These are phyloP conservation scores for Drosophila parthenogenetica DNA, from an alignment of 2,888 invertebrate genomes.

Conservation along the genomic window DNA sequence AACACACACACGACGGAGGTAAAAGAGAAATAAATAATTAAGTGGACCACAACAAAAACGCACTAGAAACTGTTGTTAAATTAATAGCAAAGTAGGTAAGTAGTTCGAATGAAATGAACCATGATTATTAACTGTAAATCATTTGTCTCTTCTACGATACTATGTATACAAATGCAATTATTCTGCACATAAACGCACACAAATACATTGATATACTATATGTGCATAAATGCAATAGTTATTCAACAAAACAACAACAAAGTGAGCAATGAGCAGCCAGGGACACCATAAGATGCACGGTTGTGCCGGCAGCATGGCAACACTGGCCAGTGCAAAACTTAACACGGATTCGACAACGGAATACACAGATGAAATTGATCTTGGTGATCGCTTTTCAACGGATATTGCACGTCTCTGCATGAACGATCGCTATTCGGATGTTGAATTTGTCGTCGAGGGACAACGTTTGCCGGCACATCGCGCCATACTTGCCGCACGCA, in stretches of 20 bases:
- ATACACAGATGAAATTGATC: conserved; percentile 87
- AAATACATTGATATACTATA: not conserved
- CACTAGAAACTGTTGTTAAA: conserved; percentile 7
- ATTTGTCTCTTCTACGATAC: not conserved
- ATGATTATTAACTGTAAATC: conserved; percentile 14
- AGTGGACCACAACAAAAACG: not conserved
- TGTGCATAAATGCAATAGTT: conserved; percentile 18
- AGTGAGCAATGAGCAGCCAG: conserved; percentile 83
- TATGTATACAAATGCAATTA: conserved; percentile 6
- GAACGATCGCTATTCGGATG: conserved; percentile 95
- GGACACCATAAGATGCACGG: conserved; percentile 86
- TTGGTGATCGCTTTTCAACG: conserved; percentile 90
- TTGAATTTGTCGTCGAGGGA: conserved; percentile 94
- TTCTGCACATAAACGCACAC: conserved; percentile 1
- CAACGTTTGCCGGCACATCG: conserved; percentile 84
- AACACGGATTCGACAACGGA: conserved; percentile 44
- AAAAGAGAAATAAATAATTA: conserved; percentile 17
- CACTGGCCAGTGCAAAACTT: conserved; percentile 82
- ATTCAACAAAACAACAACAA: conserved; percentile 38
- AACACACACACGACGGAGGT: not conserved
- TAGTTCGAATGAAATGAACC: not conserved
- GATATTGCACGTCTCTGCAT: conserved; percentile 94
- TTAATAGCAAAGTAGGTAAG: conserved; percentile 26
- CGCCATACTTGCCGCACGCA: conserved; percentile 96
- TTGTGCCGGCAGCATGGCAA: conserved; percentile 77